Conservation (phyloP, 2,797 vertebrate species). For the Yasuhikotakia modesta region DNA sequence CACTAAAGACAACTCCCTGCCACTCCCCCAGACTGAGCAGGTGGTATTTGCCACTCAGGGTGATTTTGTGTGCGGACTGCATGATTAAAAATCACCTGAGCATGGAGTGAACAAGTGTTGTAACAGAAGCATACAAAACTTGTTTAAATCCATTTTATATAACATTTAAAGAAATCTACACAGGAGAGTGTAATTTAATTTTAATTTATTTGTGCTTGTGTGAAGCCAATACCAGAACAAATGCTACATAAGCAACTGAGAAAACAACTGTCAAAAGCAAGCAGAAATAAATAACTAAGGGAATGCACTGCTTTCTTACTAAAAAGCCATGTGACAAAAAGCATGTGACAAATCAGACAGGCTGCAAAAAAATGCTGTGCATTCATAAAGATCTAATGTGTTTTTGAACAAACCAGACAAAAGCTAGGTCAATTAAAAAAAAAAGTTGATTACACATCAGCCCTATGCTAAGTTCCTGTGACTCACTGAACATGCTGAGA, state of each 20-base stretch:
- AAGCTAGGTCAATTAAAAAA: conserved; percentile 44
- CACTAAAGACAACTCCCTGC: not conserved
- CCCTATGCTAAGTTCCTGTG: conserved; percentile 5
- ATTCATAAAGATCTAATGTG: conserved; percentile 8
- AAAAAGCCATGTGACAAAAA: not conserved
- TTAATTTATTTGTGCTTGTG: not conserved
- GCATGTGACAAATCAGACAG: not conserved
- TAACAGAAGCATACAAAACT: not conserved
- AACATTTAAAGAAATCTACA: not conserved
- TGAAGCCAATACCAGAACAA: not conserved
- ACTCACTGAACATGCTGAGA: conserved; percentile 38
- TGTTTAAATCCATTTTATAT: not conserved
- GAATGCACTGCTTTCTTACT: not conserved
- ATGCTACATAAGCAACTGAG: not conserved
- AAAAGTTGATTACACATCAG: conserved; percentile 34
- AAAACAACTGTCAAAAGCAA: too few relatives aligned
- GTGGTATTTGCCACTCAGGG: conserved; percentile 50
- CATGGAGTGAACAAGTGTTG: not conserved
- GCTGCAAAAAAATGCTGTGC: not conserved
- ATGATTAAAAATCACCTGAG: conserved; percentile 47
- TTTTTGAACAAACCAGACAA: conserved; percentile 26
- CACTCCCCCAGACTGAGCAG: conserved; percentile 46
- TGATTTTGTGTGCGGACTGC: conserved; percentile 44
- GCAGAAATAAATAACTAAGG: not conserved
- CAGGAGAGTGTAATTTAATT: not conserved